These are phyloP conservation scores for Pristis pectinata DNA, from an alignment of 2,797 vertebrate species.

Conservation along the genomic window DNA sequence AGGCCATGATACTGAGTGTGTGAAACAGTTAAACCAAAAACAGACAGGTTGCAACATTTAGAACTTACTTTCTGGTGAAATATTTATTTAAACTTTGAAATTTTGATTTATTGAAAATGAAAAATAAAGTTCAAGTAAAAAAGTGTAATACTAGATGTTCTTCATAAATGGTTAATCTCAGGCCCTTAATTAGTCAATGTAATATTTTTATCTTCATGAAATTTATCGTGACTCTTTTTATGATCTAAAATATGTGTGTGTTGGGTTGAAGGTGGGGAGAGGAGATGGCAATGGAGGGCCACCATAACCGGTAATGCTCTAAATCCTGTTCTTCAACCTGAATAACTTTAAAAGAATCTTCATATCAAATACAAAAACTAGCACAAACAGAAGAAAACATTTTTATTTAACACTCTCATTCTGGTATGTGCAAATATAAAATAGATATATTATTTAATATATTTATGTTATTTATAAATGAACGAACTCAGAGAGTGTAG, in stretches of 20 bases:
- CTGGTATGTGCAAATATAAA: background rate
- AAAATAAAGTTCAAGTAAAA: background rate
- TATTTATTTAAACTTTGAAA: background rate
- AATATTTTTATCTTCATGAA: background rate
- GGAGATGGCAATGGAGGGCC: background rate
- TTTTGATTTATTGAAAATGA: background rate
- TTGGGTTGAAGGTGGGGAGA: too few species aligned
- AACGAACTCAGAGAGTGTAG: background rate
- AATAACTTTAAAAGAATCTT: too few species aligned
- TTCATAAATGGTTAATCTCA: background rate
- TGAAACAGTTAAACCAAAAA: slow-evolving; percentile 73
- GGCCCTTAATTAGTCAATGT: background rate
- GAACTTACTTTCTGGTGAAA: background rate
- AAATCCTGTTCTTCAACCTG: background rate
- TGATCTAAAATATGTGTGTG: background rate
- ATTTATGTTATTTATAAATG: background rate
- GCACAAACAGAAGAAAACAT: too few species aligned
- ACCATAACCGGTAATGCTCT: background rate
- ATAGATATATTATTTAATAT: background rate
- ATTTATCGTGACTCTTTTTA: background rate
- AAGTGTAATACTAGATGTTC: background rate
- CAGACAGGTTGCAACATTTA: slow-evolving; percentile 16
- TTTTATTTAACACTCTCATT: too few species aligned
- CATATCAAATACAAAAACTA: too few species aligned
- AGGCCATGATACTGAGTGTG: slow-evolving; percentile 62